Evolutionary conservation across 2,113 vertebrate species (phyloP).

Genomic region (Prolemur simus): DNA sequence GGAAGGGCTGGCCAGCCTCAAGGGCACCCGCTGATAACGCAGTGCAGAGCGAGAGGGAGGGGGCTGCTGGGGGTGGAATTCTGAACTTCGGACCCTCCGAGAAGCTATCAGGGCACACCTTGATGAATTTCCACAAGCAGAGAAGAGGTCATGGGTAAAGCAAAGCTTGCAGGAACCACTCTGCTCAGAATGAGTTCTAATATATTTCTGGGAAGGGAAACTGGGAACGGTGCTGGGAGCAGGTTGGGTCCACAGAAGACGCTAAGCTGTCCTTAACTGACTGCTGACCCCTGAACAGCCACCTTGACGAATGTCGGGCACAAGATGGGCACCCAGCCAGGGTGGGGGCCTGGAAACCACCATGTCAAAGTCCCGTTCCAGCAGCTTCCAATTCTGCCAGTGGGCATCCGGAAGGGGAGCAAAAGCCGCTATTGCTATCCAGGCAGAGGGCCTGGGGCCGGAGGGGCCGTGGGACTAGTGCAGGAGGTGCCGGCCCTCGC

Average conservation of each 20-base stretch:
- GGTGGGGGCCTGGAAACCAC: neutral
- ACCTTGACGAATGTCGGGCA: neutral
- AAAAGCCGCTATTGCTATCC: neutral
- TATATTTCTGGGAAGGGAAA: neutral
- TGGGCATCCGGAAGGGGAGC: neutral
- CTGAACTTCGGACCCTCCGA: neutral
- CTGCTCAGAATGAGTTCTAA: neutral
- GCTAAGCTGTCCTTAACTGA: neutral
- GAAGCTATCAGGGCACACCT: neutral
- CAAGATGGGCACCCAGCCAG: neutral
- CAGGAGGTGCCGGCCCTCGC: too few species aligned
- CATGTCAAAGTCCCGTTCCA: neutral
- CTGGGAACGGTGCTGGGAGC: neutral
- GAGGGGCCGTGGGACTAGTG: neutral
- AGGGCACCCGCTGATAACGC: fast-evolving
- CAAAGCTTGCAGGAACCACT: neutral
- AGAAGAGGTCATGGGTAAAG: neutral
- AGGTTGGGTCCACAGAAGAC: neutral
- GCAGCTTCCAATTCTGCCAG: too few species aligned
- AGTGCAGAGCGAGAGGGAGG: fast-evolving
- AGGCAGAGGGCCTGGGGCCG: neutral
- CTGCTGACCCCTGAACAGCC: neutral
- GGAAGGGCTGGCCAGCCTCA: neutral
- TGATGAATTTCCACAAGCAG: neutral
- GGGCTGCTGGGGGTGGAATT: neutral